Evolutionary conservation across 2,888 invertebrate genomes (phyloP), one percentile per base, ranked within the genome.

Genomic region (Meiosimyza decipiens): DNA sequence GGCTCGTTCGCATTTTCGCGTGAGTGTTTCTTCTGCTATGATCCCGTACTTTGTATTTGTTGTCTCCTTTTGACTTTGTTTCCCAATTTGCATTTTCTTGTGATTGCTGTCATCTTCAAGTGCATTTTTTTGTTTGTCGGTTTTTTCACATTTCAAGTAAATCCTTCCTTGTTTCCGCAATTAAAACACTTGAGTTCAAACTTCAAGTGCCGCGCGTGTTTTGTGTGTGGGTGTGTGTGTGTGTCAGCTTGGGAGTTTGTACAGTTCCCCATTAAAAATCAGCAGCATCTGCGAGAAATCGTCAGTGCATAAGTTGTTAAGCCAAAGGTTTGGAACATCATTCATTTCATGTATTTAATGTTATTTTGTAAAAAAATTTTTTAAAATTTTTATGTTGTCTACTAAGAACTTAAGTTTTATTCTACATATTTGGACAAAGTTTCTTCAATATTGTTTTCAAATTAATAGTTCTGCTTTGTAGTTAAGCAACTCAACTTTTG

Each of bases 171-270:
- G 49, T 68, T 59, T 55, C 22, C 33, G 70, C 70, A 70, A 70
- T 70, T 70, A 70, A 70, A 54, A 63, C 63, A 63, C 70, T 70
- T 63, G 63, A 70, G 63, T 16, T 51, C 9, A 18, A 60, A 18
- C 63, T 54, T 70, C 62, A 70, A 70, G 62, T 70, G 63, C 55
- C 28, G 54, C 51, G 59, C 51, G 16, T 47, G 62, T 9, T 63
- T 12, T 15, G 40, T 13, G 15, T 63, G 50, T 7, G 11, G 2
- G 11, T 15, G 40, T 13, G 15, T 63, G 50, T 7, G 11, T 7
- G 11, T 63, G 63, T 15, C 16, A 12, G 16, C 5, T 16, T n/a
- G 49, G 6, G 63, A 6, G 49, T 63, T 47, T 63, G 12, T 11
- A 40, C 18, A n/a, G 50, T 50, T 64, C 16, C 16, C 40, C 62